Evolutionary conservation across 2,113 vertebrate species (phyloP).

Genomic region (Corynorhinus townsendii): DNA sequence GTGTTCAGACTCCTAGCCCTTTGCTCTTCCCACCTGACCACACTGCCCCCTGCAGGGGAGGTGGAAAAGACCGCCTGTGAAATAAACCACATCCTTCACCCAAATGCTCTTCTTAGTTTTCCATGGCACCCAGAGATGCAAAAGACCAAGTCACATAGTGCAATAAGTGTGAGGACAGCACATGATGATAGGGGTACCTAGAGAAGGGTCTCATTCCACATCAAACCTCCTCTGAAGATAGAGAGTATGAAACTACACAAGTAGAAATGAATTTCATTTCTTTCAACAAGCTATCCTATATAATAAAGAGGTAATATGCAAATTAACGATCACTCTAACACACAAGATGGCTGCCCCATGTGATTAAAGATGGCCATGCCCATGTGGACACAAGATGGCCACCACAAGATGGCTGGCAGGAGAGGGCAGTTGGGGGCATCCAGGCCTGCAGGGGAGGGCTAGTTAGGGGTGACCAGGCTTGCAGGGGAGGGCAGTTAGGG

Average conservation of each 20-base stretch:
- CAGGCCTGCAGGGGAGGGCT: too few relatives aligned
- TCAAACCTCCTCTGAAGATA: background rate
- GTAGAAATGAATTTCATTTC: background rate
- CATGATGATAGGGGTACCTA: background rate
- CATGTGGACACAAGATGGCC: too few relatives aligned
- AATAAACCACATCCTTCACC: background rate
- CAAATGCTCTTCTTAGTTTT: background rate
- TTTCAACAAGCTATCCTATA: background rate
- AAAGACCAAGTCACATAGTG: background rate
- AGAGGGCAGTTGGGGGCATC: too few relatives aligned
- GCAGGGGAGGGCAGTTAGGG: too few relatives aligned
- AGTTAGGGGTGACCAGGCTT: too few relatives aligned
- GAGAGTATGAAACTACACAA: background rate
- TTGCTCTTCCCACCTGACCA: background rate
- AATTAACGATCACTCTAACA: too few relatives aligned
- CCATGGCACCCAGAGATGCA: background rate
- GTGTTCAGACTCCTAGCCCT: background rate
- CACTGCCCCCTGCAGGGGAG: background rate
- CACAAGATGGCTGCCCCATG: too few relatives aligned
- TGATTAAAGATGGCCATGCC: too few relatives aligned
- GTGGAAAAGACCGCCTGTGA: background rate
- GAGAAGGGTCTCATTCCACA: background rate
- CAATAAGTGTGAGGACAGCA: background rate
- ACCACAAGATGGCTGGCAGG: too few relatives aligned
- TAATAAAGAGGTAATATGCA: too few relatives aligned